Percentiles rank a stretch among this genome's conserved stretches.
These are phyloP conservation scores for Spheniscus humboldti DNA, from an alignment of 2,797 vertebrate genomes.

Conservation along the genomic window DNA sequence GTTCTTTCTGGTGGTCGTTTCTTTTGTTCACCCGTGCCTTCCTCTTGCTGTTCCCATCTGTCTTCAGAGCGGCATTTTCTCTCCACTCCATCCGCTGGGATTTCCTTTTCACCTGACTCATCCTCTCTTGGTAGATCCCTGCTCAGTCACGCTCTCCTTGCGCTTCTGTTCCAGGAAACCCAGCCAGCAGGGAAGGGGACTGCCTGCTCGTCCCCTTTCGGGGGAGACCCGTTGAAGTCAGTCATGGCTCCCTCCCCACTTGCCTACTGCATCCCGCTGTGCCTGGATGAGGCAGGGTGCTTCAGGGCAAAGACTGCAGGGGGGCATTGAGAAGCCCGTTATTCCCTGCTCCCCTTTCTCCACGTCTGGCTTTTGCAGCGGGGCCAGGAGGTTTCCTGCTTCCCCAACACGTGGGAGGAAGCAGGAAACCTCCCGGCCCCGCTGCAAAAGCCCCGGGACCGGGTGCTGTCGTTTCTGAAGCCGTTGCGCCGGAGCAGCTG, in stretches of 20 bases:
- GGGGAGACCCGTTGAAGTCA: background rate
- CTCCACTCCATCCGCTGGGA: slow-evolving; percentile 25
- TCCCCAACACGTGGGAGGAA: background rate
- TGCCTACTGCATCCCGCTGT: background rate
- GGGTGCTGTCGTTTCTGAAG: background rate
- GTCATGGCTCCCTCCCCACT: background rate
- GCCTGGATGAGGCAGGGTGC: background rate
- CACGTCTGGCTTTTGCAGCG: background rate
- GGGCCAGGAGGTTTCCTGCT: background rate
- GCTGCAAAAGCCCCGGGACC: background rate
- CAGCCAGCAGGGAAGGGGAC: background rate
- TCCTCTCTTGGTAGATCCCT: background rate
- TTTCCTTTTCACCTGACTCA: slow-evolving; percentile 60
- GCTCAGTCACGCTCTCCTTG: background rate
- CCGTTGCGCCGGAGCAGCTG: slow-evolving; percentile 3
- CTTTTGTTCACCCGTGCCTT: slow-evolving; percentile 30
- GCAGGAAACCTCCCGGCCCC: background rate
- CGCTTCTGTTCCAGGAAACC: background rate
- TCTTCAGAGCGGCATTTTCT: slow-evolving; percentile 8
- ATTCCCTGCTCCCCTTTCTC: background rate
- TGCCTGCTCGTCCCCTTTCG: background rate
- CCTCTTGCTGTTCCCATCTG: background rate
- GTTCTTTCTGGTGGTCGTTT: background rate
- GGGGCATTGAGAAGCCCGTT: background rate
- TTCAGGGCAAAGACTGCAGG: rapidly evolving